Conservation (phyloP, 1,140 invertebrate genomes). For the Latrodectus geometricus region DNA sequence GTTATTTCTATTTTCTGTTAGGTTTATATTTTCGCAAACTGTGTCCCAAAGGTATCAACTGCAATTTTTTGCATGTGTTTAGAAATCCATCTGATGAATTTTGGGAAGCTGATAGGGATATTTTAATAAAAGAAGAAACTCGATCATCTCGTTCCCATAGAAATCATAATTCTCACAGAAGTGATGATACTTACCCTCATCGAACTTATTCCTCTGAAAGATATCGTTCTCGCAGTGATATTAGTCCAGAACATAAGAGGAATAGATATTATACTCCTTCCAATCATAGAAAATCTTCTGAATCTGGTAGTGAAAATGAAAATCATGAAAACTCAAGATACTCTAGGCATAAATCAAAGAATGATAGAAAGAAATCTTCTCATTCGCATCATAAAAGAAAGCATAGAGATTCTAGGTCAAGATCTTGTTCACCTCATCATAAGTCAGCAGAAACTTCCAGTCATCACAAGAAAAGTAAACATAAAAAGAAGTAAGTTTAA, state of each 20-base stretch:
- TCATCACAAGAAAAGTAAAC: background rate
- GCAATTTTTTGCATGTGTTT: constrained; percentile 93
- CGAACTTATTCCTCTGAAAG: background rate
- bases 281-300: background rate
- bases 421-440: background rate
- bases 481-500: background rate
- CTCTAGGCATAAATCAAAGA: constrained; percentile 1
- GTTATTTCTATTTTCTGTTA: constrained; percentile 67
- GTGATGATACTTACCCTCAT: background rate
- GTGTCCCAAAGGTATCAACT: constrained; percentile 88
- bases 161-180: background rate
- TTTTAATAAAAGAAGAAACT: background rate
- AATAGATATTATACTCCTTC: background rate
- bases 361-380: background rate
- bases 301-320: constrained; percentile 7
- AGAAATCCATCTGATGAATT: constrained; percentile 81
- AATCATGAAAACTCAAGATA: background rate
- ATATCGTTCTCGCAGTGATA: background rate
- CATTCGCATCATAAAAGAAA: constrained; percentile 4
- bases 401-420: constrained; percentile 17
- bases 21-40: constrained; percentile 77
- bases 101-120: constrained; percentile 69
- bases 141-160: background rate
- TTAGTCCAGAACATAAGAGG: background rate
- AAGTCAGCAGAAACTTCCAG: background rate